These are phyloP conservation scores for Muscina levida DNA, from an alignment of 2,888 invertebrate genomes.

Conservation along the genomic window DNA sequence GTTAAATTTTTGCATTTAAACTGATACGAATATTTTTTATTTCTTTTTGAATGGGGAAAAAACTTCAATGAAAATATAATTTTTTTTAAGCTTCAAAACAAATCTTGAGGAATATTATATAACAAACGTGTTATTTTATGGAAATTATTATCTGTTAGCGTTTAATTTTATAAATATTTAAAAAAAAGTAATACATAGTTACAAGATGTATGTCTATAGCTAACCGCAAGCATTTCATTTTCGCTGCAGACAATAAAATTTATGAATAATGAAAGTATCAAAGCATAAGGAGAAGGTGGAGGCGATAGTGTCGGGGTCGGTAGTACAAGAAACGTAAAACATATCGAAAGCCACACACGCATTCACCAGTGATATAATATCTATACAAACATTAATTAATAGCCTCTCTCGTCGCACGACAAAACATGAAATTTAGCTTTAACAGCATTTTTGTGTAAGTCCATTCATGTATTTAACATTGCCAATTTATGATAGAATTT, in stretches of 20 bases:
- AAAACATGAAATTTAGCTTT: background rate
- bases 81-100: background rate
- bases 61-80: background rate
- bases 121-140: slow-evolving; percentile 5
- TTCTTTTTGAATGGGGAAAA: no score
- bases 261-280: slow-evolving; percentile 45
- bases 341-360: slow-evolving; percentile 34
- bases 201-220: background rate
- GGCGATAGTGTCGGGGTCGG: background rate
- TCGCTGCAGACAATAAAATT: background rate
- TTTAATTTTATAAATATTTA: slow-evolving; percentile 7
- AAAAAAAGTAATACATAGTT: background rate
- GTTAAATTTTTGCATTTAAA: no score
- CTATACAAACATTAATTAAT: background rate
- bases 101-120: slow-evolving; percentile 20
- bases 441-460: background rate
- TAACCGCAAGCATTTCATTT: slow-evolving; percentile 7
- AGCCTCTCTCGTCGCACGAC: background rate
- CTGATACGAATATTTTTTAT: no score
- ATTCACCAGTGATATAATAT: slow-evolving; percentile 50
- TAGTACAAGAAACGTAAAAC: slow-evolving; percentile 22
- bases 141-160: slow-evolving; percentile 18
- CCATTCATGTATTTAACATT: no score
- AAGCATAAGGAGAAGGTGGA: background rate
- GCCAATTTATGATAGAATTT: no score